Conservation (phyloP, 2,888 invertebrate species). For the Halictus quadricinctus region DNA sequence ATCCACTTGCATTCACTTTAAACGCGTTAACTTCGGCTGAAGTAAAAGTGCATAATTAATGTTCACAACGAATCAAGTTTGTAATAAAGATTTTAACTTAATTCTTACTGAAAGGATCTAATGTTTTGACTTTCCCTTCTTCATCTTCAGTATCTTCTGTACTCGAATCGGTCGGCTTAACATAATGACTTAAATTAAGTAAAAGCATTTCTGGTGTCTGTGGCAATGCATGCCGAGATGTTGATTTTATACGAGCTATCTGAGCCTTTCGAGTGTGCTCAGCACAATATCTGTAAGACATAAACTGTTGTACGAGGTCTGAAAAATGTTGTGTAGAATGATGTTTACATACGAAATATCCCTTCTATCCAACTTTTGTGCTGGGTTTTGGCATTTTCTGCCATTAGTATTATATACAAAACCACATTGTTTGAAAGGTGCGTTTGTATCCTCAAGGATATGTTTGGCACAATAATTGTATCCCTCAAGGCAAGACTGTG, state of each 20-base stretch:
- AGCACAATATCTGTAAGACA: constrained; percentile 85
- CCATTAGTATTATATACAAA: constrained; percentile 87
- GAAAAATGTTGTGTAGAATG: neutral
- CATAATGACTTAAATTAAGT: constrained; percentile 87
- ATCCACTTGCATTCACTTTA: constrained; percentile 84
- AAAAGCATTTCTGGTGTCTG: constrained; percentile 88
- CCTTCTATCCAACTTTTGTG: constrained; percentile 88
- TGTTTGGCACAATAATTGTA: constrained; percentile 92
- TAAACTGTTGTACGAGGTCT: constrained; percentile 1
- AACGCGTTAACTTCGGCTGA: constrained; percentile 84
- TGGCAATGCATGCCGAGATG: constrained; percentile 85
- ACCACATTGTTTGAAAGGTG: constrained; percentile 93
- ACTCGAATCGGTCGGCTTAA: constrained; percentile 81
- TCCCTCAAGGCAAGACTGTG: constrained; percentile 87
- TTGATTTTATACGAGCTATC: constrained; percentile 85
- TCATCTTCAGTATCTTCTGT: constrained; percentile 83
- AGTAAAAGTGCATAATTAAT: constrained; percentile 61
- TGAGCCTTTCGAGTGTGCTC: constrained; percentile 88
- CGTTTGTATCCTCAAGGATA: constrained; percentile 91
- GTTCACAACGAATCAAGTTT: neutral
- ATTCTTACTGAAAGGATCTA: constrained; percentile 86
- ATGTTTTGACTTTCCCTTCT: constrained; percentile 82
- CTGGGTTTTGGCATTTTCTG: constrained; percentile 90
- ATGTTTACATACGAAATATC: constrained; percentile 84
- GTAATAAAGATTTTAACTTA: neutral